phyloP scores from a whole-genome alignment of 2,113 vertebrate species.

The Chunga burmeisteri region DNA sequence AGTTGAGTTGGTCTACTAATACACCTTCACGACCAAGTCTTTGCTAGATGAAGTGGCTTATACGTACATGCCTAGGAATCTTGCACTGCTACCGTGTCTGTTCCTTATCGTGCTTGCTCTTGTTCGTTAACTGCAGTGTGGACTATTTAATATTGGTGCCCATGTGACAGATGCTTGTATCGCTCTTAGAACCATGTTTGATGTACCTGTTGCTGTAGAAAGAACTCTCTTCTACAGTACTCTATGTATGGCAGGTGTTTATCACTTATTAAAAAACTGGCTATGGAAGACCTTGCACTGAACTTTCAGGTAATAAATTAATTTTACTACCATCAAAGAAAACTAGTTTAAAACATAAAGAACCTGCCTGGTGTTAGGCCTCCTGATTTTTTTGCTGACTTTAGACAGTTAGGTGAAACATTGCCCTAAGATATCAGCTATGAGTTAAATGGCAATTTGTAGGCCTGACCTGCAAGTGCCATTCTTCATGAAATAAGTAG shows the following conservation, averaged over 20 bases:
- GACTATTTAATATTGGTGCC: neutral
- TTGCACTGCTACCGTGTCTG: neutral
- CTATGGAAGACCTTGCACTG: neutral
- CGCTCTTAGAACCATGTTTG: neutral
- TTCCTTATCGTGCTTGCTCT: neutral
- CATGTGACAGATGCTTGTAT: neutral
- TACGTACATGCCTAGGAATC: neutral
- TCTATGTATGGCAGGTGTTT: neutral
- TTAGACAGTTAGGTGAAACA: neutral
- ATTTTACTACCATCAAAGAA: neutral
- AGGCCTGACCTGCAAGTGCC: neutral
- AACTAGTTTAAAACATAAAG: neutral
- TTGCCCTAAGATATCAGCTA: neutral
- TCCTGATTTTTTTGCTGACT: neutral
- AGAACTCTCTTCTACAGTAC: neutral
- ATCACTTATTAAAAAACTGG: neutral
- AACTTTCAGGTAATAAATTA: neutral
- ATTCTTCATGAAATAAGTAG: neutral
- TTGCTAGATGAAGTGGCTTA: neutral
- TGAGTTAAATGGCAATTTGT: neutral
- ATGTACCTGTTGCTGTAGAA: neutral
- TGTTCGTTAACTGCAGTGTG: neutral
- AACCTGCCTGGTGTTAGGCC: neutral
- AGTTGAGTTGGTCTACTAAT: neutral
- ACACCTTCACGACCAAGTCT: neutral